Conservation (phyloP, 2,113 vertebrate genomes). For the Seriola dumerili region DNA sequence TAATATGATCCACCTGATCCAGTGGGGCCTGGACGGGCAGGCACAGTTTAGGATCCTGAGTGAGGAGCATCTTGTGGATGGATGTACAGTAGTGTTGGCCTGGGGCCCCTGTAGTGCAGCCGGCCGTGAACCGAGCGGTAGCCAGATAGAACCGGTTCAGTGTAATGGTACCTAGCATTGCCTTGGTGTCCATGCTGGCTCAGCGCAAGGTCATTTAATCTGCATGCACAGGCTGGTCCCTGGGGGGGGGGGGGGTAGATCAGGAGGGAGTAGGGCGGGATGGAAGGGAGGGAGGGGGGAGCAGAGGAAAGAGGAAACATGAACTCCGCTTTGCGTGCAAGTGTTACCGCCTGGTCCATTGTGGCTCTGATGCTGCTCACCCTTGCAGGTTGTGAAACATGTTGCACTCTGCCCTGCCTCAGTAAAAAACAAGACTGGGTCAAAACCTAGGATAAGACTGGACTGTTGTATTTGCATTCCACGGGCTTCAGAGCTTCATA, state of each 20-base stretch:
- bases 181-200: conserved; percentile 50
- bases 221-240: conserved; percentile 49
- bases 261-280: neutral
- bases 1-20: conserved; percentile 61
- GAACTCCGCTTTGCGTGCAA: conserved; percentile 55
- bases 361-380: conserved; percentile 22
- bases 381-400: conserved; percentile 38
- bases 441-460: too few relatives aligned
- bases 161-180: conserved; percentile 54
- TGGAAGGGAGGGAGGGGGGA: neutral
- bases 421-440: neutral
- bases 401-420: neutral
- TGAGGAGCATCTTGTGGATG: conserved; percentile 40
- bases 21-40: neutral
- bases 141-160: conserved; percentile 75
- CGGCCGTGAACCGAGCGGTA: conserved; percentile 33
- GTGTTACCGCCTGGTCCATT: neutral
- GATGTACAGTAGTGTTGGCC: conserved; percentile 38
- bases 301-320: conserved; percentile 62
- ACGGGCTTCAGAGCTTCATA: too few relatives aligned
- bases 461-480: too few relatives aligned
- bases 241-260: neutral
- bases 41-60: conserved; percentile 23
- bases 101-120: conserved; percentile 13
- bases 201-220: conserved; percentile 74